Base-by-base conservation (phyloP, 2,113 vertebrate species). In the Saccopteryx leptura region DNA sequence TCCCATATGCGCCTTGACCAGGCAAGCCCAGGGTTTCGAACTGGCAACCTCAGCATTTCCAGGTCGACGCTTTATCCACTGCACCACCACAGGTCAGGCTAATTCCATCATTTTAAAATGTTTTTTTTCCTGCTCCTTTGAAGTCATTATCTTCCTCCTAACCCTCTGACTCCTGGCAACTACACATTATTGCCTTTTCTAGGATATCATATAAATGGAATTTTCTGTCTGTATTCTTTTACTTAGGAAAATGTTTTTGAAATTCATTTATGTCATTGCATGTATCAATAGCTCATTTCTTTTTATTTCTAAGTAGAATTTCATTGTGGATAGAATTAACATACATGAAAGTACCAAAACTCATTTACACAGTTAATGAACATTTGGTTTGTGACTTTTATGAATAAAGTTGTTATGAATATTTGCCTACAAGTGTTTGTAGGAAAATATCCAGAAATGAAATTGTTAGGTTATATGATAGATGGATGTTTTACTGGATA, bases 171-270 rank as follows among this genome's bases (percentile, higher is more conserved):
- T 26, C 9, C 8, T 81, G 46, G 39, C 26, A 95, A 74, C 39
- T 68, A 79, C 5, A 14, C 5, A 81, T 12, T 26, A 26, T n/a
- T 74, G 39, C 21, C 17, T 76, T 63, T 87, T 69, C 48, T 52
- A 52, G 33, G 79, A 23, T 31, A 15, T 50, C 9, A 60, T 72
- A 79, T 52, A 72, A 80, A 79, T 66, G 33, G 48, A 94, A 48
- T 88, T 91, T 61, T 68, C 39, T 74, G 17, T 68, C 63, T 39
- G 28, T 39, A 46, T 93, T 85, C 60, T 92, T 94, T 78, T 69
- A 76, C 68, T 93, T 86, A 86, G 69, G 33, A 90, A 19, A 65
- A 46, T 65, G 69, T 48, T 93, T 90, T 90, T 87, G 56, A 19
- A 76, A 76, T 71, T 82, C 9, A 46, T 61, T 23, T 76, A 28